phyloP scores from a whole-genome alignment of 1,140 invertebrate species.

The Apis florea region DNA sequence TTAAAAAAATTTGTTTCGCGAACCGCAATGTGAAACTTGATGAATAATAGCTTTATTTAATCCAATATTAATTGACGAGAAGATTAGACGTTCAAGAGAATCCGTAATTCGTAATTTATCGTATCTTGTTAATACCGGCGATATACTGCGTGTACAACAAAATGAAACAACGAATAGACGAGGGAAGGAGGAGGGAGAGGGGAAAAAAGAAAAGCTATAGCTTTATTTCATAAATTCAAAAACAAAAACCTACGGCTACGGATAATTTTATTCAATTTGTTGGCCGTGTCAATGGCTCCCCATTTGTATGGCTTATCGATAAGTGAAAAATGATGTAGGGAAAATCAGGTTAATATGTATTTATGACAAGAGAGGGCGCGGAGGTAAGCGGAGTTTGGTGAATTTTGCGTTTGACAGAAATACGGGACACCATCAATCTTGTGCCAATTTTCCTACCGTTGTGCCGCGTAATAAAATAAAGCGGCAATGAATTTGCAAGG shows the following conservation, averaged over 20 bases:
- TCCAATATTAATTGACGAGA: no score
- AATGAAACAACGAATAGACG: no score
- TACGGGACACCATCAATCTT: conserved; percentile 29
- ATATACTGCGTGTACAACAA: neutral
- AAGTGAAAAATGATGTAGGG: conserved; percentile 31
- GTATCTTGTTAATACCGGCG: neutral
- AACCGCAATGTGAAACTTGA: no score
- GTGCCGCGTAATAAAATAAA: conserved; percentile 38
- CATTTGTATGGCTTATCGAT: neutral
- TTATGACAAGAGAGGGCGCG: neutral
- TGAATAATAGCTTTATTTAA: no score
- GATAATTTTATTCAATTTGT: neutral
- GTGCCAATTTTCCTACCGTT: conserved; percentile 5
- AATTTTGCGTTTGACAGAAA: conserved; percentile 29
- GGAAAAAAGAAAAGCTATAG: no score
- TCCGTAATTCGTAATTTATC: no score
- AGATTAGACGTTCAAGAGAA: no score
- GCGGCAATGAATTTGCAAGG: conserved; percentile 34
- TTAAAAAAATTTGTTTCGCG: no score
- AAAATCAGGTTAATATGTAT: conserved; percentile 2
- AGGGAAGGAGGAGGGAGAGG: no score
- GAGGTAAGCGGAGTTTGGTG: neutral
- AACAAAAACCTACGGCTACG: no score
- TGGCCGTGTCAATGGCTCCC: neutral
- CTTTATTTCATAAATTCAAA: no score